phyloP scores from a whole-genome alignment of 2,113 vertebrate species.

The Penelope pileata region DNA sequence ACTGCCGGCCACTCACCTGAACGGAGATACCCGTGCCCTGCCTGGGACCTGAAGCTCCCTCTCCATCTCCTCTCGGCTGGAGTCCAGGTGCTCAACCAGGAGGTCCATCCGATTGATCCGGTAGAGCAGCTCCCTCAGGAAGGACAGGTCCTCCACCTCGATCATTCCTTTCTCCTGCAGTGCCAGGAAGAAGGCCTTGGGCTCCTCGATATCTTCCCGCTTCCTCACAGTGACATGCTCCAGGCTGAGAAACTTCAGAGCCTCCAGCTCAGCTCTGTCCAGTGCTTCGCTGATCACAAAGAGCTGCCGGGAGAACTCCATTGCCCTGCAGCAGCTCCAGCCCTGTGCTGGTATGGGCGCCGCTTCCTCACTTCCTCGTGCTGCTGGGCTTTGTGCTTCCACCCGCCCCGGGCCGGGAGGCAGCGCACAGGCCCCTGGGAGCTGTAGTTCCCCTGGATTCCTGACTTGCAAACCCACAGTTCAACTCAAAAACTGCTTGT shows the following conservation, averaged over 20 bases:
- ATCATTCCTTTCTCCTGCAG: constrained; percentile 60
- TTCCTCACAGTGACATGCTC: constrained; percentile 45
- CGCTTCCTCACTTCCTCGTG: too few species aligned
- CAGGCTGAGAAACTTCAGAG: constrained; percentile 74
- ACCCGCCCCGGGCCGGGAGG: neutral
- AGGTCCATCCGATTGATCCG: constrained; percentile 60
- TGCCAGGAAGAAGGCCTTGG: constrained; percentile 42
- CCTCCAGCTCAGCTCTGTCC: constrained; percentile 21
- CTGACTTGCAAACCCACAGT: accelerated
- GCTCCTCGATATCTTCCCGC: constrained; percentile 49
- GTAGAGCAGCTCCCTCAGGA: constrained; percentile 75
- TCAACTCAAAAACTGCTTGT: neutral
- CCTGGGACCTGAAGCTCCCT: constrained; percentile 6
- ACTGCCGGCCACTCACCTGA: constrained; percentile 4
- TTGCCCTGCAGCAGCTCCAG: accelerated
- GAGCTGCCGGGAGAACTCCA: neutral
- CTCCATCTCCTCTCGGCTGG: constrained; percentile 34
- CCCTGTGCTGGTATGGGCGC: accelerated
- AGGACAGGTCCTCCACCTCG: constrained; percentile 36
- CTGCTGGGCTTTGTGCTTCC: neutral
- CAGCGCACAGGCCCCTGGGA: neutral
- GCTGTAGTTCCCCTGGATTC: neutral
- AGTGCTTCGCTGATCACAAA: constrained; percentile 53
- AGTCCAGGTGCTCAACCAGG: neutral
- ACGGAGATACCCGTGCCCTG: constrained; percentile 40